Percentiles rank a stretch among this genome's conserved stretches.
phyloP scores from a whole-genome alignment of 1,140 invertebrate species.

The Megalopta genalis region DNA sequence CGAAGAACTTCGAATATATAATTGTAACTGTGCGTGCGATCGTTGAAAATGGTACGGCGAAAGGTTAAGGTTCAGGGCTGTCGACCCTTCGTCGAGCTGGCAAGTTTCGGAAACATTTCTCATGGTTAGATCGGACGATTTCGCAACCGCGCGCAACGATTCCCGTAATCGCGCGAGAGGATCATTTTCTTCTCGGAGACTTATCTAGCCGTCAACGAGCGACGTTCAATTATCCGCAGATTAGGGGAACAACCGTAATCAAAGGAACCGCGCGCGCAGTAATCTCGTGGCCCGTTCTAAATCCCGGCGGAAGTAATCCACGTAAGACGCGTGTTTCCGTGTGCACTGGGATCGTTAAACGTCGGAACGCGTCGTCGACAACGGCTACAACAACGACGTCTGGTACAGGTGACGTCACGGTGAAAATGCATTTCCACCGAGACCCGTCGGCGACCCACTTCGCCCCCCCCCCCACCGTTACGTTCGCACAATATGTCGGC shows the following conservation, averaged over 20 bases:
- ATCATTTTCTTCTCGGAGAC: not conserved
- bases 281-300: not conserved
- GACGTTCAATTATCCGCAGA: not conserved
- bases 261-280: not conserved
- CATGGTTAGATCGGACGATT: too few relatives aligned
- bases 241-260: conserved; percentile 6
- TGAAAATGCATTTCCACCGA: conserved; percentile 49
- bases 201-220: not conserved
- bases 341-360: conserved; percentile 19
- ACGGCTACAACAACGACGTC: not conserved
- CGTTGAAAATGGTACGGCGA: too few relatives aligned
- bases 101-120: too few relatives aligned
- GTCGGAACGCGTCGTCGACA: not conserved
- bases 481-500: not conserved
- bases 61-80: too few relatives aligned
- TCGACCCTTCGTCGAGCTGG: too few relatives aligned
- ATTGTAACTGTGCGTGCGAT: too few relatives aligned
- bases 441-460: not conserved
- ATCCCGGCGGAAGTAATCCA: not conserved
- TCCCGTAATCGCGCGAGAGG: not conserved
- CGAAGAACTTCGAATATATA: too few relatives aligned
- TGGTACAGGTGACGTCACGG: conserved; percentile 1
- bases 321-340: conserved; percentile 12
- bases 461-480: too few relatives aligned
- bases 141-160: not conserved